phyloP scores from a whole-genome alignment of 2,797 vertebrate species.

The Peromyscus eremicus region DNA sequence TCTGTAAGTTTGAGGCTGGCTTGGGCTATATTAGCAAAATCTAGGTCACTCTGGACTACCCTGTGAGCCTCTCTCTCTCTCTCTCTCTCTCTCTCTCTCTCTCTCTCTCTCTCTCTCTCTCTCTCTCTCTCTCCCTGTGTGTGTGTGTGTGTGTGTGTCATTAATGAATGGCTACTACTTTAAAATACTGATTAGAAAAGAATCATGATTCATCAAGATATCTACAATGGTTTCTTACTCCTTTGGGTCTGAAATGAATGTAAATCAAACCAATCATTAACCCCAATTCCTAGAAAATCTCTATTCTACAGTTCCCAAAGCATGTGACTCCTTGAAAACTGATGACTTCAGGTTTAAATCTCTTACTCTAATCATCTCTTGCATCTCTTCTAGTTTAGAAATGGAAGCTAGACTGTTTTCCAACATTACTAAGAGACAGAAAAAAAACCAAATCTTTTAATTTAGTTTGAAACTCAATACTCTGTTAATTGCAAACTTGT shows the following conservation, averaged over 20 bases:
- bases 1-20: background rate
- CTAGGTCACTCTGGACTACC: background rate
- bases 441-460: background rate
- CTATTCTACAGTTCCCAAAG: background rate
- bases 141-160: no score
- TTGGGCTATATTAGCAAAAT: background rate
- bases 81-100: no score
- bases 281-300: background rate
- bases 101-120: no score
- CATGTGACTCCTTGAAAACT: background rate
- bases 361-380: background rate
- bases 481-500: background rate
- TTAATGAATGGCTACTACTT: background rate
- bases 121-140: no score
- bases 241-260: background rate
- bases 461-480: background rate
- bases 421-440: background rate
- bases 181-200: background rate
- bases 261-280: background rate
- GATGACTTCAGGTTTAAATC: background rate
- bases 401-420: background rate
- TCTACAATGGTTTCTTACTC: background rate
- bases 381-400: background rate
- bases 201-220: constrained; percentile 5
- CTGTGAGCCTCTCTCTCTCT: no score